Base-by-base conservation (phyloP, 1,140 invertebrate genomes). In the Lineus longissimus region DNA sequence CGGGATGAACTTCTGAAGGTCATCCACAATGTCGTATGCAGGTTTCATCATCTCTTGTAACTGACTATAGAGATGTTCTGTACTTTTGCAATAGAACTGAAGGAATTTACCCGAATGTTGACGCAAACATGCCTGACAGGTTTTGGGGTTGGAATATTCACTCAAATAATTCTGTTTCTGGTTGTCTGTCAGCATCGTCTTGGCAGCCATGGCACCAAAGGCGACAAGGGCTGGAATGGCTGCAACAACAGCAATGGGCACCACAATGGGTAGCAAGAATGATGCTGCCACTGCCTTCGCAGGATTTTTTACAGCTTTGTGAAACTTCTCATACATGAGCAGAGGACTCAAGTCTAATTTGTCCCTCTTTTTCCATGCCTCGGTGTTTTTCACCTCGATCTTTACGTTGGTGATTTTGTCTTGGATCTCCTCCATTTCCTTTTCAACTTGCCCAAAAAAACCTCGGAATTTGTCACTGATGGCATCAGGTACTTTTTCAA, bases 1-100 rank as follows among this genome's bases (percentile, higher is more conserved):
- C 4, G 47, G 47, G 25, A 51, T 51, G n/a, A 7, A 19, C 9
- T 51, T 27, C 25, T 51, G 19, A 19, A 51, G 47, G 47, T 51
- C 47, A n/a, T 19, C 25, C 6, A 51, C 47, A 19, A 51, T 51
- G 9, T 51, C 47, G n/a, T 23, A 19, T 51, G 47, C 47, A 19
- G 47, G 47, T n/a, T 51, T 51, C 19, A 51, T 19, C n/a, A 51
- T 51, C n/a, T 51, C 47, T 51, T 51, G 6, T n/a, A 51, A 9
- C 19, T 51, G 47, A 27, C 25, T 27, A 9, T 51, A 23, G 47
- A 51, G 19, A n/a, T 51, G n/a, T 51, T 51, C 47, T 9, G 4
- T 23, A 51, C 47, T 27, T n/a, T 51, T 4, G n/a, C n/a, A 27
- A n/a, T 51, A 27, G 25, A 51, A 23, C 25, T 27, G n/a, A 23